These are phyloP conservation scores for Andrena cerasifolii DNA, from an alignment of 1,140 invertebrate species.

Conservation along the genomic window DNA sequence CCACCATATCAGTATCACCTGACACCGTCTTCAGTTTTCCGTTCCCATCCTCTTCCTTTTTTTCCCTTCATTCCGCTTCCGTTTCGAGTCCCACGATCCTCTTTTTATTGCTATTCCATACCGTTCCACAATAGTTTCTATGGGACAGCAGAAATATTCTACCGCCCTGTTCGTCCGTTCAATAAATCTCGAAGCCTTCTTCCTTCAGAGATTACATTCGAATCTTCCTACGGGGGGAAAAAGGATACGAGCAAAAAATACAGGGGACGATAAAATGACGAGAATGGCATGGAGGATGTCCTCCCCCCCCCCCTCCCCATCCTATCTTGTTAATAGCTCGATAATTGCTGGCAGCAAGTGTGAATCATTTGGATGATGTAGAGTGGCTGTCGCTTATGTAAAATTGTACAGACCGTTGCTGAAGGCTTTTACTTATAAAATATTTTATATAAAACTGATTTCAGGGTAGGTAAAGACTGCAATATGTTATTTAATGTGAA, in stretches of 20 bases:
- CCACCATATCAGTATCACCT: slow-evolving; percentile 18
- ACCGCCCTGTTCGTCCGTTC: slow-evolving; percentile 11
- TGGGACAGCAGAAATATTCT: neutral
- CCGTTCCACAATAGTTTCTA: neutral
- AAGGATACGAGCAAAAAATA: neutral
- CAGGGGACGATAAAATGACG: slow-evolving; percentile 7
- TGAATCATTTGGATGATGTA: neutral
- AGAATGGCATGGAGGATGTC: neutral
- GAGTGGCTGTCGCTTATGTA: neutral
- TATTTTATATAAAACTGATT: too few species aligned
- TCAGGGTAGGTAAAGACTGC: too few species aligned
- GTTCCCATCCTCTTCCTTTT: neutral
- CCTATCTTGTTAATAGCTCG: slow-evolving; percentile 1
- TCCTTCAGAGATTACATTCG: slow-evolving; percentile 17
- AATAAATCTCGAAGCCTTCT: slow-evolving; percentile 22
- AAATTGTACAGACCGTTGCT: too few species aligned
- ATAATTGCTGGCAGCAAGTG: slow-evolving; percentile 1
- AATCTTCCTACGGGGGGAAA: neutral
- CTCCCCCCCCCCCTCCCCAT: too few species aligned
- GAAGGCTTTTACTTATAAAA: too few species aligned
- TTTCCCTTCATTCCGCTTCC: too few species aligned
- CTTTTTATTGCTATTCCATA: slow-evolving; percentile 15
- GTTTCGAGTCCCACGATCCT: slow-evolving; percentile 1
- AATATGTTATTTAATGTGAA: too few species aligned
- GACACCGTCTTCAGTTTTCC: slow-evolving; percentile 18